phyloP scores from a whole-genome alignment of 2,888 invertebrate species.

The Drosophila sordidapex region DNA sequence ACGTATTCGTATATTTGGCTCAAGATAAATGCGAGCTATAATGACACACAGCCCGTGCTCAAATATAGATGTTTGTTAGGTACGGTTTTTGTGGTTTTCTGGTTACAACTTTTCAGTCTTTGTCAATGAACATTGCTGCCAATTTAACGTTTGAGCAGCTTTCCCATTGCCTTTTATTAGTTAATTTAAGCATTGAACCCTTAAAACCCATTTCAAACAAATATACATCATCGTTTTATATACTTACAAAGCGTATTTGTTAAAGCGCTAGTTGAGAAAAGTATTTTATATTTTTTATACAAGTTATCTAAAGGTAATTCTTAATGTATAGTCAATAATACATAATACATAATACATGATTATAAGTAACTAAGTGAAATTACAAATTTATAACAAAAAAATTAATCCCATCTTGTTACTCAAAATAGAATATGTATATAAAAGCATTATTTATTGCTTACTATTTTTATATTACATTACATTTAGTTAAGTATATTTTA shows the following conservation, averaged over 20 bases:
- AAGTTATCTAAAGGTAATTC: not conserved
- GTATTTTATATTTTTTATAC: not conserved
- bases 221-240: not conserved
- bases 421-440: not conserved
- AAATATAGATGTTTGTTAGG: slow-evolving; percentile 42
- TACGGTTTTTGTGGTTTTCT: slow-evolving; percentile 25
- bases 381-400: not conserved
- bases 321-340: not conserved
- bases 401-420: not conserved
- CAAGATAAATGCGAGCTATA: slow-evolving; percentile 50
- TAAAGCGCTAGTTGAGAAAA: not conserved
- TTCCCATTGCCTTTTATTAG: slow-evolving; percentile 43
- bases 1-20: slow-evolving; percentile 59
- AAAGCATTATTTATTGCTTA: not conserved
- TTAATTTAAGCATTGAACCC: slow-evolving; percentile 28
- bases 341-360: too few species aligned
- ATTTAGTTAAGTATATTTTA: not conserved
- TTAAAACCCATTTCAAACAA: slow-evolving; percentile 2
- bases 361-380: not conserved
- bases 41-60: slow-evolving; percentile 33
- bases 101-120: slow-evolving; percentile 24
- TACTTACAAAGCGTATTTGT: not conserved
- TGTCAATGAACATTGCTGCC: slow-evolving; percentile 35
- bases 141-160: slow-evolving; percentile 64
- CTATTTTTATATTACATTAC: not conserved